Conservation (phyloP, 2,797 vertebrate genomes). For the Melopsittacus undulatus region DNA sequence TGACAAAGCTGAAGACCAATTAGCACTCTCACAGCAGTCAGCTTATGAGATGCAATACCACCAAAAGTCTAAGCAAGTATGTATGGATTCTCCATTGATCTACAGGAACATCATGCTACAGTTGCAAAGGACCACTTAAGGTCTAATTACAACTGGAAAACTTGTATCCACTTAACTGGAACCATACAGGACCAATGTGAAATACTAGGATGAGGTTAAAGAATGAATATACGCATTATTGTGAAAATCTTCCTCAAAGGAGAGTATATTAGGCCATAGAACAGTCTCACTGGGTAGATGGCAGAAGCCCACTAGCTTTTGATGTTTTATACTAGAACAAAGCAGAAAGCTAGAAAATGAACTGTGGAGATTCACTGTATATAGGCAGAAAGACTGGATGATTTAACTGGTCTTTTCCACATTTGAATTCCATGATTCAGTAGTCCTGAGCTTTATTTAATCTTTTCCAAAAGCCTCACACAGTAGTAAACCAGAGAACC, state of each 20-base stretch:
- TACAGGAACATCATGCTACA: not conserved
- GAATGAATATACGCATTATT: not conserved
- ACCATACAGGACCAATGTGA: not conserved
- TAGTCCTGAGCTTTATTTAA: not conserved
- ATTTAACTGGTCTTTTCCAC: not conserved
- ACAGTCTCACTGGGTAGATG: not conserved
- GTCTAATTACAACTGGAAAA: not conserved
- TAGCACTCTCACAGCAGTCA: rapidly evolving
- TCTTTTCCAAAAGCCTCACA: not conserved
- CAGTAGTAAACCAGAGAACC: not conserved
- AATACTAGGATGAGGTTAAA: not conserved
- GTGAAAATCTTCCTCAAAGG: not conserved
- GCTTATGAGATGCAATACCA: not conserved
- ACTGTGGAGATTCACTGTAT: not conserved
- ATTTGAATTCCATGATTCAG: not conserved
- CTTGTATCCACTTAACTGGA: not conserved
- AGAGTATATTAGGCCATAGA: not conserved
- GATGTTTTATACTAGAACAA: not conserved
- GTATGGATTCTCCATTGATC: not conserved
- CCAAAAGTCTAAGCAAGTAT: not conserved
- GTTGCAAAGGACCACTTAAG: not conserved
- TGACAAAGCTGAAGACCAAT: not conserved
- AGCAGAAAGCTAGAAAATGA: not conserved
- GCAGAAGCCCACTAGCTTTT: not conserved
- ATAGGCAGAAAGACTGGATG: not conserved